These are phyloP conservation scores for Emmelina monodactyla DNA, from an alignment of 2,888 invertebrate species.

Conservation along the genomic window DNA sequence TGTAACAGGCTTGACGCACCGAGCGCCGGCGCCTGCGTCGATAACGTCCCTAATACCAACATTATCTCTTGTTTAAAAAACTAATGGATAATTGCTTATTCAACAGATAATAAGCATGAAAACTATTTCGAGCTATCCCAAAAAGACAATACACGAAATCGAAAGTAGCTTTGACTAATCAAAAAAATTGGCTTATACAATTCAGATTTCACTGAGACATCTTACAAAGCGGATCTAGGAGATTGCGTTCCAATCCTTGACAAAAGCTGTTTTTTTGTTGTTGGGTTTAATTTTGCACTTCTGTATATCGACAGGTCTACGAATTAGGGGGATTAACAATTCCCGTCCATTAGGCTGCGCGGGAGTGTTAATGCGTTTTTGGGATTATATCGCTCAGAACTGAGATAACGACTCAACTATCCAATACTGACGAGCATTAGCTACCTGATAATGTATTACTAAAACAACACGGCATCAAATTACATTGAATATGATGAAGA, in stretches of 20 bases:
- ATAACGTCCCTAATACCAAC: conserved; percentile 19
- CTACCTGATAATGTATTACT: no score
- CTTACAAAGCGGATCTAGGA: no score
- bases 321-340: conserved; percentile 48
- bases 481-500: no score
- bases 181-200: no score
- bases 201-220: no score
- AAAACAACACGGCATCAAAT: no score
- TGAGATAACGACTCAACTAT: conserved; percentile 49
- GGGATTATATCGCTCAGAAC: conserved; percentile 41
- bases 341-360: conserved; percentile 59
- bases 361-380: conserved; percentile 57
- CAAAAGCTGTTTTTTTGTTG: neutral
- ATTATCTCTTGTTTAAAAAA: neutral
- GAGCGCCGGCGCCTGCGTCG: conserved; percentile 31
- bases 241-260: neutral
- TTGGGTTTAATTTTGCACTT: conserved; percentile 29
- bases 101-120: no score
- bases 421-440: no score
- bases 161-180: no score
- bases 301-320: conserved; percentile 31
- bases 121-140: no score
- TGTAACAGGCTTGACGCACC: conserved; percentile 29
- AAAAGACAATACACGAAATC: no score
- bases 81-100: no score